Conservation (phyloP, 1,140 invertebrate species). For the Acromyrmex echinatior region DNA sequence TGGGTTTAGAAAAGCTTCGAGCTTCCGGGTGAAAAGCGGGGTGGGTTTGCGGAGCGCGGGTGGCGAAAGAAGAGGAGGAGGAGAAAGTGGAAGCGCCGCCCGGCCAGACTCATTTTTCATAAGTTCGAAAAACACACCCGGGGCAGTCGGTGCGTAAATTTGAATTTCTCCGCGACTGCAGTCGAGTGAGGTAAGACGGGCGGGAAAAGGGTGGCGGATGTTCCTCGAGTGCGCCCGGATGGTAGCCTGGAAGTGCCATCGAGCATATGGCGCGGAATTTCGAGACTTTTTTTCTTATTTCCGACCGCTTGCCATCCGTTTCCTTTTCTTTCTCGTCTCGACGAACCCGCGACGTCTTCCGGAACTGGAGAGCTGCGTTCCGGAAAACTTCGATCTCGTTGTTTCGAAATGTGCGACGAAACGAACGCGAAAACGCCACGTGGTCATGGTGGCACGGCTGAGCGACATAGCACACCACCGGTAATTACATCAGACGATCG, state of each 20-base stretch:
- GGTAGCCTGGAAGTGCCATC: slow-evolving; percentile 70
- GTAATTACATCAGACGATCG: slow-evolving; percentile 55
- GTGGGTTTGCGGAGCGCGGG: slow-evolving; percentile 37
- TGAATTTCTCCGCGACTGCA: slow-evolving; percentile 82
- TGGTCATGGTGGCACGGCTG: background rate
- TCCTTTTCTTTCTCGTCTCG: background rate
- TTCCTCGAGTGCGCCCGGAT: slow-evolving; percentile 63
- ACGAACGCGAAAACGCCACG: slow-evolving; percentile 9
- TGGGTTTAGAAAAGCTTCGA: slow-evolving; percentile 27
- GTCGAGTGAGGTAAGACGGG: slow-evolving; percentile 20
- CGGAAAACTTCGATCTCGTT: slow-evolving; percentile 34
- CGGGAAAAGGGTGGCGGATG: slow-evolving; percentile 9
- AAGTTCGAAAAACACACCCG: slow-evolving; percentile 84
- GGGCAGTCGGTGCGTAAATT: slow-evolving; percentile 83
- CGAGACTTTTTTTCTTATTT: slow-evolving; percentile 76
- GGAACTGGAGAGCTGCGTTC: background rate
- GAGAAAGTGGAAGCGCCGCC: slow-evolving; percentile 28
- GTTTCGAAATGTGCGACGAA: slow-evolving; percentile 16
- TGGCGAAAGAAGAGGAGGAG: slow-evolving; percentile 52
- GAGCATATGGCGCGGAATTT: slow-evolving; percentile 84
- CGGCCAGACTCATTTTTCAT: slow-evolving; percentile 85
- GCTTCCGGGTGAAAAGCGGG: slow-evolving; percentile 36
- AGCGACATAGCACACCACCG: background rate
- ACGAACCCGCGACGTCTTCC: background rate
- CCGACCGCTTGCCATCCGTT: slow-evolving; percentile 11